A percentile compares a stretch with the other conserved stretches of the same genome.
These are phyloP conservation scores for Threskiornis aethiopicus DNA, from an alignment of 2,797 vertebrate genomes.

Conservation along the genomic window DNA sequence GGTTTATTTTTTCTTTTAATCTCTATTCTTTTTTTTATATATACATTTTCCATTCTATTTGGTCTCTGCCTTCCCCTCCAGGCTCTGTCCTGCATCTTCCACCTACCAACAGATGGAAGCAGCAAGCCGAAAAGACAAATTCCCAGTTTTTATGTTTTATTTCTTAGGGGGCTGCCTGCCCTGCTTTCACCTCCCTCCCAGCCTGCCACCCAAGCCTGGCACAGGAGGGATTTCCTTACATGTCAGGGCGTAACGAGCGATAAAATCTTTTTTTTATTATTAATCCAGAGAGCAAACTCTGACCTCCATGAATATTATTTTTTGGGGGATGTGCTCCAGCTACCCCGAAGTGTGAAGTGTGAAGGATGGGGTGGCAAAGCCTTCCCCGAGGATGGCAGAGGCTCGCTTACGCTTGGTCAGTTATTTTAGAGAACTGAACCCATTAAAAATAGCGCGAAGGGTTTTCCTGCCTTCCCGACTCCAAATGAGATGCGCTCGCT, in stretches of 20 bases:
- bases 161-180: neutral
- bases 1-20: neutral
- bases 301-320: neutral
- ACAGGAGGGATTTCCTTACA: neutral
- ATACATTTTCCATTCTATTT: neutral
- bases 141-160: neutral
- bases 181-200: neutral
- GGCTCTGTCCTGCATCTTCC: neutral
- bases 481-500: neutral
- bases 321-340: neutral
- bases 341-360: neutral
- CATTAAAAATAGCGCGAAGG: neutral
- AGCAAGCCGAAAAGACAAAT: neutral
- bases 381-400: neutral
- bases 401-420: no score
- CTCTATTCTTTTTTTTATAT: neutral
- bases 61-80: neutral
- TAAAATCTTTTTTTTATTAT: neutral
- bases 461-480: neutral
- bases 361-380: neutral
- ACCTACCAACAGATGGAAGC: neutral
- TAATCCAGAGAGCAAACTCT: neutral
- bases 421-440: neutral
- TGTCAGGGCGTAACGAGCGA: neutral
- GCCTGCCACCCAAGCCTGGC: accelerated